A percentile compares a stretch with the other conserved stretches of the same genome.
These are phyloP conservation scores for Villa cingulata DNA, from an alignment of 2,888 invertebrate species.

Conservation along the genomic window DNA sequence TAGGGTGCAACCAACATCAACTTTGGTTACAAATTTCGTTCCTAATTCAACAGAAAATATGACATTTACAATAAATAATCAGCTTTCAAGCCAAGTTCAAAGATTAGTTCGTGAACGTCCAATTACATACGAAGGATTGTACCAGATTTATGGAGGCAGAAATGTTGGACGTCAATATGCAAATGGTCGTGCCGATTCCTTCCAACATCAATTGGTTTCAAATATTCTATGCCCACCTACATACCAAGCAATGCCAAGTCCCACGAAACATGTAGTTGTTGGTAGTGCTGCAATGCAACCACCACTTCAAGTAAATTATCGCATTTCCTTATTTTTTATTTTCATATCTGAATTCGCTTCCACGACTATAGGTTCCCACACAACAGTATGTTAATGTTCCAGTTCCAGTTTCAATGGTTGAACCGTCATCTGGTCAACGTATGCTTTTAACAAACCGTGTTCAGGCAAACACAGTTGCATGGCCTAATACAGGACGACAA, in stretches of 20 bases:
- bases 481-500: constrained; percentile 46
- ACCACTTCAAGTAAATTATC: constrained; percentile 29
- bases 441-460: constrained; percentile 53
- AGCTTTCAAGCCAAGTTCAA: constrained; percentile 60
- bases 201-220: constrained; percentile 86
- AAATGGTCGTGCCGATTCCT: constrained; percentile 59
- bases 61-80: constrained; percentile 89
- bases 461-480: constrained; percentile 36
- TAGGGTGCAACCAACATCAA: constrained; percentile 41
- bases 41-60: constrained; percentile 70
- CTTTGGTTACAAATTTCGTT: constrained; percentile 60
- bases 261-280: constrained; percentile 41
- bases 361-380: constrained; percentile 46
- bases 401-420: constrained; percentile 80
- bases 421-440: constrained; percentile 65
- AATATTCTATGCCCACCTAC: constrained; percentile 84
- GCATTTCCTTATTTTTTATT: background rate
- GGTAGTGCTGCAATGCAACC: constrained; percentile 40
- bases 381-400: constrained; percentile 66
- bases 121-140: constrained; percentile 59
- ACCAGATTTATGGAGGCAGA: constrained; percentile 50
- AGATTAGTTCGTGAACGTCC: constrained; percentile 56
- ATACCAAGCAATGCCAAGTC: constrained; percentile 70
- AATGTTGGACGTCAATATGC: constrained; percentile 56
- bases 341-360: background rate